These are phyloP conservation scores for Psilanteris sp. DNA, from an alignment of 1,140 invertebrate genomes.

Conservation along the genomic window DNA sequence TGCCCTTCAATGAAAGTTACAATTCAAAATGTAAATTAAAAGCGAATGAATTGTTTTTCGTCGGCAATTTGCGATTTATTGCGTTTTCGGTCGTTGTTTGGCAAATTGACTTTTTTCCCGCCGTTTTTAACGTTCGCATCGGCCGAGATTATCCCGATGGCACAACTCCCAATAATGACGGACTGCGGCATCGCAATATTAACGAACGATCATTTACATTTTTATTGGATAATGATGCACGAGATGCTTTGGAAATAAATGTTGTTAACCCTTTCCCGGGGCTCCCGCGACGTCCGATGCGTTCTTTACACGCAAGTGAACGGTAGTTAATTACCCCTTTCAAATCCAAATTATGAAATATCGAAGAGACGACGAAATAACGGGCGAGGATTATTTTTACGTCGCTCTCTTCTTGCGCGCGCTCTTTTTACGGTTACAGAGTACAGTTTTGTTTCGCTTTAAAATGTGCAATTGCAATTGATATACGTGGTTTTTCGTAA, in stretches of 20 bases:
- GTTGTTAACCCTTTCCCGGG: conserved; percentile 45
- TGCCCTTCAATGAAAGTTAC: no score
- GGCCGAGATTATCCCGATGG: conserved; percentile 41
- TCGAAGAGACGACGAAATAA: conserved; percentile 46
- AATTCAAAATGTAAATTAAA: not conserved
- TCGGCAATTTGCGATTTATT: not conserved
- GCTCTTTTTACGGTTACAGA: conserved; percentile 14
- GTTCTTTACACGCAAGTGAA: conserved; percentile 47
- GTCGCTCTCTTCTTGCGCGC: not conserved
- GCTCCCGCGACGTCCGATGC: conserved; percentile 18
- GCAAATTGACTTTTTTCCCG: conserved; percentile 11
- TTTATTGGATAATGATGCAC: conserved; percentile 58
- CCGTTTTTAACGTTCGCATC: conserved; percentile 1
- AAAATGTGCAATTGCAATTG: conserved; percentile 8
- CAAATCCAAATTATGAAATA: conserved; percentile 53
- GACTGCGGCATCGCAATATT: conserved; percentile 22
- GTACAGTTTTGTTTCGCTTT: conserved; percentile 22
- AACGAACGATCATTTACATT: conserved; percentile 57
- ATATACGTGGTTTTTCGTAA: conserved; percentile 31
- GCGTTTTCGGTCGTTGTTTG: not conserved
- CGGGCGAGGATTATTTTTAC: conserved; percentile 25
- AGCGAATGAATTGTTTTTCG: not conserved
- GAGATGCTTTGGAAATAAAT: conserved; percentile 52
- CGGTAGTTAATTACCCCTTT: conserved; percentile 56
- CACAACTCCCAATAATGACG: conserved; percentile 32